Percentiles rank a stretch among this genome's conserved stretches.
These are phyloP conservation scores for Tribolium castaneum DNA, from an alignment of 1,140 invertebrate species.

Conservation along the genomic window DNA sequence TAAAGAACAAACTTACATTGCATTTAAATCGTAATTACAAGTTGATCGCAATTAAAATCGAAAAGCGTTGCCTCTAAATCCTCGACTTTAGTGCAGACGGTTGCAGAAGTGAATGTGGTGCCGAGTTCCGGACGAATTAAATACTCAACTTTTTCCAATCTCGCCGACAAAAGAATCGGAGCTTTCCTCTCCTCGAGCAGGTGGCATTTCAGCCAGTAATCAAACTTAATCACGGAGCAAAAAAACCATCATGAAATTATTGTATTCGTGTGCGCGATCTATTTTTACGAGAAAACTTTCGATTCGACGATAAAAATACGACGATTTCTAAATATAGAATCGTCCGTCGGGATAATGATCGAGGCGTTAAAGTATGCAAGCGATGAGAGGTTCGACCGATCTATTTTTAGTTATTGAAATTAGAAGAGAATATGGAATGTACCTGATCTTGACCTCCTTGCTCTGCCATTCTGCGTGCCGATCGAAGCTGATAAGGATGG, in stretches of 20 bases:
- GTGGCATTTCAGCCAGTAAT: not conserved
- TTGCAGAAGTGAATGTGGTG: conserved; percentile 42
- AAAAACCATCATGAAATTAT: not conserved
- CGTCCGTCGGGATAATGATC: conserved; percentile 6
- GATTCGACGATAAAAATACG: conserved; percentile 9
- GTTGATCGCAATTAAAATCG: conserved; percentile 52
- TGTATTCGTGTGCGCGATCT: not conserved
- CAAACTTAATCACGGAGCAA: not conserved
- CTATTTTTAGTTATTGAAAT: conserved; percentile 1
- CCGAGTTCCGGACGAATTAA: conserved; percentile 20
- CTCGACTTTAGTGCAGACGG: conserved; percentile 46
- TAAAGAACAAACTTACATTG: conserved; percentile 40
- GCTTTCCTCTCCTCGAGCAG: not conserved
- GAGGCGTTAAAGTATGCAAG: not conserved
- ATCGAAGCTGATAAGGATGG: conserved; percentile 96
- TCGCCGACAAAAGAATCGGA: not conserved
- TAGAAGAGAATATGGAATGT: not conserved
- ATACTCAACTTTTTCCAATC: conserved; percentile 7
- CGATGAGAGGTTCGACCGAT: not conserved
- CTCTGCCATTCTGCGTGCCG: conserved; percentile 96
- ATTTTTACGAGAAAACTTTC: conserved; percentile 11
- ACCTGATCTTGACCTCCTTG: conserved; percentile 95
- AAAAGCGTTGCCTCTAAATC: conserved; percentile 45
- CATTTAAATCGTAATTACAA: conserved; percentile 54
- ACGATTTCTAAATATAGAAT: conserved; percentile 24